phyloP scores from a whole-genome alignment of 2,113 vertebrate genomes.

The Ibidorhyncha struthersii region DNA sequence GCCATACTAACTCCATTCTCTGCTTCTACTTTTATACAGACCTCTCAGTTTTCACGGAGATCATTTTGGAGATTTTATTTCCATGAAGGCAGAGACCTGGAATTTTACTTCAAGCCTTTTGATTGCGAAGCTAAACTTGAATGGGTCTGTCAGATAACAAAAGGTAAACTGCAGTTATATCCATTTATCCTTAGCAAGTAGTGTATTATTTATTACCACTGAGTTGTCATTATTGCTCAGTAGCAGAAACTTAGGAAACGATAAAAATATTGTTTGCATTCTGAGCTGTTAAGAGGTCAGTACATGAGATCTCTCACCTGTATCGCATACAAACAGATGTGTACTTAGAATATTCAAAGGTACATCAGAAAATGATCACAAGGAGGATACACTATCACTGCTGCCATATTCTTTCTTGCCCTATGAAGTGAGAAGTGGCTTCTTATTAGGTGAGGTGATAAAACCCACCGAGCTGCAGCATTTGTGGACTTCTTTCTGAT shows the following conservation, averaged over 20 bases:
- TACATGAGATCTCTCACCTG: not conserved
- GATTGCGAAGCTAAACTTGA: constrained; percentile 89
- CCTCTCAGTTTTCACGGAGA: constrained; percentile 33
- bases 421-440: not conserved
- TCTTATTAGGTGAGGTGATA: not conserved
- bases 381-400: not conserved
- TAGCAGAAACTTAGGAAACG: not conserved
- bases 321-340: not conserved
- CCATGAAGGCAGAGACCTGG: constrained; percentile 46
- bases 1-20: not conserved
- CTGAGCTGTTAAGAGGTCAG: not conserved
- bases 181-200: not conserved
- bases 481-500: not conserved
- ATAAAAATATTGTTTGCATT: not conserved
- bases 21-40: constrained; percentile 43
- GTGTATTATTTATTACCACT: not conserved
- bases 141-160: constrained; percentile 94
- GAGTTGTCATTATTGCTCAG: not conserved
- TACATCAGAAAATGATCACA: not conserved
- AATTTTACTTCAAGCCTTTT: constrained; percentile 84
- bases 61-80: constrained; percentile 60
- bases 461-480: not conserved
- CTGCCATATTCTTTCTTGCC: not conserved
- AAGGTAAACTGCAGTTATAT: constrained; percentile 76
- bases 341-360: not conserved